Conservation (phyloP, 2,797 vertebrate genomes). For the Silurus aristotelis region DNA sequence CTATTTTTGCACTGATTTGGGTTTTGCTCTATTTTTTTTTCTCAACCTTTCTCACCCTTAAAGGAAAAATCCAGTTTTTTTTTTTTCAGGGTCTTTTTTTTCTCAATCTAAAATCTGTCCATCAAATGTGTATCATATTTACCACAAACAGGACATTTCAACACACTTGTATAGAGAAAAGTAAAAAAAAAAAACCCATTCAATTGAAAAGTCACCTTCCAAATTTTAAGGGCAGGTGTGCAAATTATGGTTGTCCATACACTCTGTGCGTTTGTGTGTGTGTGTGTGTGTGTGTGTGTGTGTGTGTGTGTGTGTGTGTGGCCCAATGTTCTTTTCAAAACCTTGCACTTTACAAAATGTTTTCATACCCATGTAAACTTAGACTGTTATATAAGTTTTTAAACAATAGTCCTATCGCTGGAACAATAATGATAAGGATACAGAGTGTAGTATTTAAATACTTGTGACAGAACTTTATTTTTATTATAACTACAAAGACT, state of each 20-base stretch:
- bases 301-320: too few species aligned
- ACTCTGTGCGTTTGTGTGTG: too few species aligned
- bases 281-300: too few species aligned
- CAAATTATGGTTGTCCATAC: background rate
- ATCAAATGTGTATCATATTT: background rate
- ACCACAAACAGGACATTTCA: background rate
- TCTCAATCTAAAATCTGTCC: background rate
- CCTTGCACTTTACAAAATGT: background rate
- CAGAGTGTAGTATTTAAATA: background rate
- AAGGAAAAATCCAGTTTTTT: slow-evolving; percentile 3
- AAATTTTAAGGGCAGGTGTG: background rate
- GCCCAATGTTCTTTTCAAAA: background rate
- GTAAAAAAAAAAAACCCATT: background rate
- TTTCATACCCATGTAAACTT: background rate
- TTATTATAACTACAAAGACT: background rate
- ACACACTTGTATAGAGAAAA: background rate
- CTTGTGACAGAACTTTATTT: background rate
- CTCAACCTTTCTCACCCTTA: slow-evolving; percentile 31
- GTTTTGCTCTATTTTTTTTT: background rate
- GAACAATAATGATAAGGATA: background rate
- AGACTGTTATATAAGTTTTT: background rate
- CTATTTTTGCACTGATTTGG: slow-evolving; percentile 8
- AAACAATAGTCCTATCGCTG: background rate
- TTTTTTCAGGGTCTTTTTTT: too few species aligned
- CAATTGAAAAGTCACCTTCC: background rate